These are phyloP conservation scores for Gambusia holbrooki DNA, from an alignment of 2,113 vertebrate species.

Conservation along the genomic window DNA sequence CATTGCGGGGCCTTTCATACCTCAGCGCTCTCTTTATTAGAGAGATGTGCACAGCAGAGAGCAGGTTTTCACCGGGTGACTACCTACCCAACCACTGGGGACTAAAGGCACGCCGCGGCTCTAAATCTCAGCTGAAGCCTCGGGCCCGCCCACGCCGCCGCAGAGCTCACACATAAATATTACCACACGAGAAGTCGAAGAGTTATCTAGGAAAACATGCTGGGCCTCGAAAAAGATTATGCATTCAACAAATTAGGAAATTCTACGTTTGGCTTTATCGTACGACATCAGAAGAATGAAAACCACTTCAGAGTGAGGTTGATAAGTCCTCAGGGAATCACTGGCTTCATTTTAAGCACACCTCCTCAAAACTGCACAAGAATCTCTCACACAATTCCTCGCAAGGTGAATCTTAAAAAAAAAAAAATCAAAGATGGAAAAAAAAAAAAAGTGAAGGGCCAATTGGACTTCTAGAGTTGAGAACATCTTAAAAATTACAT, in stretches of 20 bases:
- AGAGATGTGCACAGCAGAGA: slow-evolving; percentile 20
- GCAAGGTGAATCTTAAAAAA: slow-evolving; percentile 41
- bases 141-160: slow-evolving; percentile 3
- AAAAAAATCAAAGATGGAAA: too few species aligned
- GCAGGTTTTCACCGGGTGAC: slow-evolving; percentile 9
- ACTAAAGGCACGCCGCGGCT: slow-evolving; percentile 8
- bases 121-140: slow-evolving; percentile 31
- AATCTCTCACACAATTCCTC: slow-evolving; percentile 25
- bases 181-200: slow-evolving; percentile 27
- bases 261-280: slow-evolving; percentile 28
- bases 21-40: slow-evolving; percentile 36
- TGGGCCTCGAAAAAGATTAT: slow-evolving; percentile 19
- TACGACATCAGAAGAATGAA: slow-evolving; percentile 51
- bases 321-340: slow-evolving; percentile 37
- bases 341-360: slow-evolving; percentile 36
- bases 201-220: not conserved
- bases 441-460: slow-evolving; percentile 16
- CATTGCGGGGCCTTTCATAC: slow-evolving; percentile 30
- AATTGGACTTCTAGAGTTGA: slow-evolving; percentile 57
- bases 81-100: slow-evolving; percentile 16
- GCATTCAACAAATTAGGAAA: slow-evolving; percentile 8
- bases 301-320: slow-evolving; percentile 36
- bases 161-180: slow-evolving; percentile 18
- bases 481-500: slow-evolving; percentile 58
- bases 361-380: slow-evolving; percentile 26